Base-by-base conservation (phyloP, 2,797 vertebrate species). In the Tokudaia tokunoshimensis region DNA sequence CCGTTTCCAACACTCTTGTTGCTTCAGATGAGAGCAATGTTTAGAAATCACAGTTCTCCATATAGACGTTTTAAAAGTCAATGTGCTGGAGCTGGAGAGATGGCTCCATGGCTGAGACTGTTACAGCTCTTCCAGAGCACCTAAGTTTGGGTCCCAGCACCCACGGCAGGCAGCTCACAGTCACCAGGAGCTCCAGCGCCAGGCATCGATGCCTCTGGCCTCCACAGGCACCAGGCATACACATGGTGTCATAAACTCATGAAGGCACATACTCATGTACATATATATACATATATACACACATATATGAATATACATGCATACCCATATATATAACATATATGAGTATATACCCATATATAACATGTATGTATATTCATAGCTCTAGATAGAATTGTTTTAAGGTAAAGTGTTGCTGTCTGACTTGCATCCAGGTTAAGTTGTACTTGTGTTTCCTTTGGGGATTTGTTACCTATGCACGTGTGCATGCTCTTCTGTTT, bases 11-110 rank as follows among this genome's bases (percentile, higher is more conserved):
- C 37, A 79, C 87, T 84, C 37, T 50, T 47, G 37, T 12, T 59
- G 37, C 84, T 47, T 89, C 26, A 50, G 41, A 12, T 52, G n/a
- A 65, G 78, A 86, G 12, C 11, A 15, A 76, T 92, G 50, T 89
- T 92, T 87, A 93, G 90, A 94, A 61, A 76, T 67, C 50, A 95
- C 76, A 88, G 57, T 81, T 89, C 3, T 44, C 1, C 31, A 17
- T 88, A n/a, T 6, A 89, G 47, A 61, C 44, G 19, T 78, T 65
- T 50, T 26, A 22, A 84, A 65, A 47, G 26, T 29, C 59, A 65
- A 0, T n/a, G 11, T 57, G 10, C 65, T 37, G 31, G 31, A 29
- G 34, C 47, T 6, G 63, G 63, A 61, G 59, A 63, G 59, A 47
- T 44, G 81, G 26, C 59, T 63, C n/a, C 5, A 10, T 29, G 29